These are phyloP conservation scores for Fopius arisanus DNA, from an alignment of 1,140 invertebrate genomes.

Conservation along the genomic window DNA sequence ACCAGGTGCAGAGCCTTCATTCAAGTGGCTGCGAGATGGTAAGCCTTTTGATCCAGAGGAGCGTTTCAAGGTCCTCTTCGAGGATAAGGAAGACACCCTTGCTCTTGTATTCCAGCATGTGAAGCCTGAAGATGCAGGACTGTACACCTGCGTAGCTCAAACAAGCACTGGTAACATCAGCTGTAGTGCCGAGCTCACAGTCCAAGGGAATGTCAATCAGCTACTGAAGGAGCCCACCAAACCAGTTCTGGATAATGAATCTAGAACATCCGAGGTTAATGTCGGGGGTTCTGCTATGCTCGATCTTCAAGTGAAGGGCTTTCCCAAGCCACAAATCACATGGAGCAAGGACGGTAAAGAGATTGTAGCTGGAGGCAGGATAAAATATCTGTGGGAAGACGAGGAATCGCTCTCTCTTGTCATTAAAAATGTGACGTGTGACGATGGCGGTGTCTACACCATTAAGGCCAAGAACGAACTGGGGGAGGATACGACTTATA, in stretches of 20 bases:
- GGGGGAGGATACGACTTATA: conserved; percentile 79
- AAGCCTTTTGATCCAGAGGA: conserved; percentile 89
- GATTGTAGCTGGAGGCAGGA: conserved; percentile 79
- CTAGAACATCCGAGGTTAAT: conserved; percentile 76
- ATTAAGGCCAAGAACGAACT: conserved; percentile 88
- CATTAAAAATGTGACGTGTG: conserved; percentile 84
- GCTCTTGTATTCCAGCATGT: conserved; percentile 94
- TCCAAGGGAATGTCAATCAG: conserved; percentile 86
- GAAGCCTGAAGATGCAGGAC: conserved; percentile 89
- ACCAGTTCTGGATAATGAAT: conserved; percentile 79
- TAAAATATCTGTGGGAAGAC: conserved; percentile 90
- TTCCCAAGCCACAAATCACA: conserved; percentile 89
- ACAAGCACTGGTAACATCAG: conserved; percentile 92
- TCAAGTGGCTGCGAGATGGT: conserved; percentile 92
- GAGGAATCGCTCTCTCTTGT: conserved; percentile 89
- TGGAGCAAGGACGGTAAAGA: conserved; percentile 89
- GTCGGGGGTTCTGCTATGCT: conserved; percentile 93
- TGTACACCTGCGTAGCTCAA: conserved; percentile 94
- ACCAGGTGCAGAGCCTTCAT: conserved; percentile 81
- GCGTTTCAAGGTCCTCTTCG: conserved; percentile 91
- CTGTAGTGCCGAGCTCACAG: conserved; percentile 91
- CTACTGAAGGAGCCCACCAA: conserved; percentile 82
- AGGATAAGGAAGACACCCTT: conserved; percentile 91
- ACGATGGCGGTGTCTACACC: conserved; percentile 87
- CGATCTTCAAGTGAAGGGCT: conserved; percentile 90